Conservation (phyloP, 2,888 invertebrate genomes). For the Neelides folsomi region DNA sequence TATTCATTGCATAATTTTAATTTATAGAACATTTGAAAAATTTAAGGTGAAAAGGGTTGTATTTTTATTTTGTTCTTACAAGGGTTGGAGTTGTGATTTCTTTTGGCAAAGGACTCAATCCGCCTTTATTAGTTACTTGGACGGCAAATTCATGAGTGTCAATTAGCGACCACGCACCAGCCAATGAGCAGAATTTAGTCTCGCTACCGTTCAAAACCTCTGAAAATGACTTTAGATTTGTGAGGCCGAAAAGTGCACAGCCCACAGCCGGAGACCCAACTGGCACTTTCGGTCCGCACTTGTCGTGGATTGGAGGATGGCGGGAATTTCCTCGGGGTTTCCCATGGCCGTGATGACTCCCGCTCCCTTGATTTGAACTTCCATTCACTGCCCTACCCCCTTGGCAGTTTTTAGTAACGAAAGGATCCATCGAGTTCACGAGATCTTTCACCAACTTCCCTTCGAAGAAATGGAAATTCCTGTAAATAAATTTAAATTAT, state of each 20-base stretch:
- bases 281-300: conserved; percentile 19
- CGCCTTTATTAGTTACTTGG: conserved; percentile 32
- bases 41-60: too few relatives aligned
- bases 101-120: conserved; percentile 29
- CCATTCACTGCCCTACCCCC: not conserved
- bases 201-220: conserved; percentile 26
- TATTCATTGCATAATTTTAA: too few relatives aligned
- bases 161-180: conserved; percentile 32
- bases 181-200: conserved; percentile 25
- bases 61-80: conserved; percentile 15
- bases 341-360: not conserved
- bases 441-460: conserved; percentile 24
- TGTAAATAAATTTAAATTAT: conserved; percentile 11
- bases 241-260: conserved; percentile 31
- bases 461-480: conserved; percentile 32
- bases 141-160: conserved; percentile 32
- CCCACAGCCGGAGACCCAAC: conserved; percentile 20
- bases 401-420: not conserved
- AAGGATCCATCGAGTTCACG: conserved; percentile 3
- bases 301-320: conserved; percentile 2
- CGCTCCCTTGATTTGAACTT: not conserved
- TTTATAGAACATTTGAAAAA: too few relatives aligned
- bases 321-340: not conserved
- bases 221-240: conserved; percentile 32
- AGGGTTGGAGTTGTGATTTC: conserved; percentile 32